Conservation (phyloP, 2,797 vertebrate species). For the Chaenodraco wilsoni region DNA sequence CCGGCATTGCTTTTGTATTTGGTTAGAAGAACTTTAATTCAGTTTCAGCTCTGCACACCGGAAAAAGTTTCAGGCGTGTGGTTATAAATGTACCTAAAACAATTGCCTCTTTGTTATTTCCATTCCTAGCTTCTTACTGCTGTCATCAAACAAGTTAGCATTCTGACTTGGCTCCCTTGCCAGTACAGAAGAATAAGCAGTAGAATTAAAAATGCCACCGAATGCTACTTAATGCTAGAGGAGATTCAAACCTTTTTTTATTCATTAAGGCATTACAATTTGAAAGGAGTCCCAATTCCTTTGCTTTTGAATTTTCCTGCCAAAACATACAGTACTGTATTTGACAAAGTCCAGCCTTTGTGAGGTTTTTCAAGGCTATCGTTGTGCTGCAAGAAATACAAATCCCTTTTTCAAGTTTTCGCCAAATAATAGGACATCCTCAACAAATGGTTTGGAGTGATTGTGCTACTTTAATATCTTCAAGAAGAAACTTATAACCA, state of each 20-base stretch:
- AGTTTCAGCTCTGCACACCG: constrained; percentile 20
- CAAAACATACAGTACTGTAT: constrained; percentile 21
- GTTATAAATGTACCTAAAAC: constrained; percentile 3
- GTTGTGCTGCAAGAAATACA: constrained; percentile 37
- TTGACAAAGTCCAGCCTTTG: constrained; percentile 27
- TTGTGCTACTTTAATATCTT: constrained; percentile 14
- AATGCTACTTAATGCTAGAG: constrained; percentile 17
- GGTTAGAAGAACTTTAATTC: constrained; percentile 61
- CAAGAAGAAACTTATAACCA: constrained; percentile 11
- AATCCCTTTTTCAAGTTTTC: constrained; percentile 61
- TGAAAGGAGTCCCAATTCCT: constrained; percentile 22
- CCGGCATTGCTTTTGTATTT: constrained; percentile 69
- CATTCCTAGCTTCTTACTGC: constrained; percentile 36
- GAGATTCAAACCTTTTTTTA: constrained; percentile 43
- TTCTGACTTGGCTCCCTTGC: constrained; percentile 26
- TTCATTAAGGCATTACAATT: constrained; percentile 50
- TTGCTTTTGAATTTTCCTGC: constrained; percentile 25
- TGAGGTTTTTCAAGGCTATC: constrained; percentile 24
- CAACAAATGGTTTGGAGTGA: constrained; percentile 35
- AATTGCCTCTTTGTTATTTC: constrained; percentile 32
- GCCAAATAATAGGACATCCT: constrained; percentile 25
- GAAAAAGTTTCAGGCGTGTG: constrained; percentile 11
- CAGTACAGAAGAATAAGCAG: constrained; percentile 27
- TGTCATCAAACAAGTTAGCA: constrained; percentile 10
- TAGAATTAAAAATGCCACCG: constrained; percentile 14